These are phyloP conservation scores for Scomberomorus guttatus DNA, from an alignment of 2,797 vertebrate genomes.

Conservation along the genomic window DNA sequence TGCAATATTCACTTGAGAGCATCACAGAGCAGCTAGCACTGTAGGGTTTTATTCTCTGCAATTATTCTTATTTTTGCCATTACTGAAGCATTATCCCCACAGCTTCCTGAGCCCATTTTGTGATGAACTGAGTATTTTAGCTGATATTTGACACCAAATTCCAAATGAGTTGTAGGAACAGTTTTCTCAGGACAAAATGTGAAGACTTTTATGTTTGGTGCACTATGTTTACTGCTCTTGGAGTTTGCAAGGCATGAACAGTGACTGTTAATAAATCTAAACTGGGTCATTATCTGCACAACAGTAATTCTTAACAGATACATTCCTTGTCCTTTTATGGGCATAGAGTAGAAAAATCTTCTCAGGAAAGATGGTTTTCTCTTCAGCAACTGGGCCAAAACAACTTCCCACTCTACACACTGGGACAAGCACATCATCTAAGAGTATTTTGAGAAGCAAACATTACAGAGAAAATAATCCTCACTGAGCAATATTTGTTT, in stretches of 20 bases:
- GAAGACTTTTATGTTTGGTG: slow-evolving; percentile 16
- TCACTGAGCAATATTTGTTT: background rate
- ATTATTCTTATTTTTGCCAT: slow-evolving; percentile 53
- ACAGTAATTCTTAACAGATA: slow-evolving; percentile 17
- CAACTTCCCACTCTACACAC: slow-evolving; percentile 3
- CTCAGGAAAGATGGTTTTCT: slow-evolving; percentile 9
- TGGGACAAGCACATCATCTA: slow-evolving; percentile 9
- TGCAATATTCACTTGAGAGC: slow-evolving; percentile 59
- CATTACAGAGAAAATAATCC: background rate
- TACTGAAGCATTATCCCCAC: slow-evolving; percentile 55
- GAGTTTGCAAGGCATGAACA: background rate
- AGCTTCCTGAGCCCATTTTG: slow-evolving; percentile 19
- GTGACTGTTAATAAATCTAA: slow-evolving; percentile 5
- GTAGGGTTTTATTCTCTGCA: slow-evolving; percentile 46
- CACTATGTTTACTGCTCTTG: slow-evolving; percentile 8
- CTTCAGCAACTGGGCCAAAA: slow-evolving; percentile 5
- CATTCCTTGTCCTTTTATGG: slow-evolving; percentile 64
- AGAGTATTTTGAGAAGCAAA: slow-evolving; percentile 9
- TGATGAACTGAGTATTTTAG: slow-evolving; percentile 50
- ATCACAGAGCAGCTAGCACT: slow-evolving; percentile 26
- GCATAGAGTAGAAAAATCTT: background rate
- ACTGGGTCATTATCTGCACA: slow-evolving; percentile 5
- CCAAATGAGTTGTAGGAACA: slow-evolving; percentile 50
- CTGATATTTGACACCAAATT: slow-evolving; percentile 52
- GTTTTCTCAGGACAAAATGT: slow-evolving; percentile 20